Percentiles rank a stretch among this genome's conserved stretches.
phyloP scores from a whole-genome alignment of 1,140 invertebrate species.

The Parasteatoda tepidariorum region DNA sequence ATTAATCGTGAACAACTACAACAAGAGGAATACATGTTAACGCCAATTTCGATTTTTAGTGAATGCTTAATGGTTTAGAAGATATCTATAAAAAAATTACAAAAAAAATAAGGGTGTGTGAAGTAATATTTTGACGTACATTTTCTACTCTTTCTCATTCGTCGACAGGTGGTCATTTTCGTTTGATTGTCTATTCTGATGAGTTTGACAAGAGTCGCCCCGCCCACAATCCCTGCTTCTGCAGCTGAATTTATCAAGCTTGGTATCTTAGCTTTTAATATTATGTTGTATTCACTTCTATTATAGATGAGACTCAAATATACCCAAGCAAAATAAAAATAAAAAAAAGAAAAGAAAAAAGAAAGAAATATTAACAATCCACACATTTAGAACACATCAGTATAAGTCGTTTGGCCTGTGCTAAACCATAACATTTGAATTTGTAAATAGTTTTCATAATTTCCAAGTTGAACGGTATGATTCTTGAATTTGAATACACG shows the following conservation, averaged over 20 bases:
- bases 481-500: no score
- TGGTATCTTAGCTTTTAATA: conserved; percentile 10
- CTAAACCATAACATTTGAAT: no score
- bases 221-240: background rate
- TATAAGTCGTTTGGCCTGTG: no score
- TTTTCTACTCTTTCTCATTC: background rate
- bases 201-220: conserved; percentile 25
- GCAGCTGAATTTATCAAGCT: background rate
- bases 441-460: no score
- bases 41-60: conserved; percentile 3
- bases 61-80: no score
- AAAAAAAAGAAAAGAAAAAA: no score
- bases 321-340: no score
- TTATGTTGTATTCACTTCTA: no score
- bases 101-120: background rate
- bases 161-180: conserved; percentile 54
- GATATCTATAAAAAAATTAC: background rate
- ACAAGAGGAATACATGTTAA: conserved; percentile 5
- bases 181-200: conserved; percentile 30
- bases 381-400: no score
- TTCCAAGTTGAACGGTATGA: no score
- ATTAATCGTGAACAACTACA: background rate
- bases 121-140: conserved; percentile 24
- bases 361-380: no score
- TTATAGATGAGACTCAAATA: no score